Evolutionary conservation across 2,888 invertebrate genomes (phyloP), one percentile per base, ranked within the genome.

Genomic region (Ectemnius lituratus): DNA sequence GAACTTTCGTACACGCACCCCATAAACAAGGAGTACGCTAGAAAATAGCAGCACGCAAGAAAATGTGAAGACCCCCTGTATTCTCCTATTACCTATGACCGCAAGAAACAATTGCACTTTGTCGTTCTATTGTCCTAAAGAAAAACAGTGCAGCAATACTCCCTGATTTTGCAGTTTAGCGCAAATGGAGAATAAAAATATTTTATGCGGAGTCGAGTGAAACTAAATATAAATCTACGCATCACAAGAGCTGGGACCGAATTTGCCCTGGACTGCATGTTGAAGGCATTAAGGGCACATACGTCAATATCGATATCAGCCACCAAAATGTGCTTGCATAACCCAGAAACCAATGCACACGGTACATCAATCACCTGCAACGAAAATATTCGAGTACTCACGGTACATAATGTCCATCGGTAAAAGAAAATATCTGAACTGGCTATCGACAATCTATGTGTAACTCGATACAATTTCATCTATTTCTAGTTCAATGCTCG

Each of bases 81-180:
- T 73, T 58, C 27, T 61, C 70, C 60, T 77, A 76, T 70, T 63
- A 37, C 66, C 62, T 23, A 37, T 37, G 27, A 45, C 62, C 72
- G 23, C 23, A 23, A 23, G 23, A 2, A 23, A 23, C 2, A 23
- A 23, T 23, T 20, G 23, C 23, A 23, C 23, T 23, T 23, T 23
- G 0, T 52, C 71, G 65, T 70, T 81, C 80, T 80, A 69, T 60
- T 68, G 59, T 27, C 18, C 79, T 86, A 86, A 86, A 84, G 82
- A 86, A 37, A 37, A 8, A 23, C 23, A 23, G 56, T 67, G 72
- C 78, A 85, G 81, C 80, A 85, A 80, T 83, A 73, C 67, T 72
- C 59, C 28, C 20, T 46, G 23, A 45, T 46, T 28, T 16, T 52
- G 45, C 84, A 86, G 71, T 80, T 76, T 16, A 69, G 5, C 65